These are phyloP conservation scores for Luperina nickerlii DNA, from an alignment of 2,888 invertebrate species.

Conservation along the genomic window DNA sequence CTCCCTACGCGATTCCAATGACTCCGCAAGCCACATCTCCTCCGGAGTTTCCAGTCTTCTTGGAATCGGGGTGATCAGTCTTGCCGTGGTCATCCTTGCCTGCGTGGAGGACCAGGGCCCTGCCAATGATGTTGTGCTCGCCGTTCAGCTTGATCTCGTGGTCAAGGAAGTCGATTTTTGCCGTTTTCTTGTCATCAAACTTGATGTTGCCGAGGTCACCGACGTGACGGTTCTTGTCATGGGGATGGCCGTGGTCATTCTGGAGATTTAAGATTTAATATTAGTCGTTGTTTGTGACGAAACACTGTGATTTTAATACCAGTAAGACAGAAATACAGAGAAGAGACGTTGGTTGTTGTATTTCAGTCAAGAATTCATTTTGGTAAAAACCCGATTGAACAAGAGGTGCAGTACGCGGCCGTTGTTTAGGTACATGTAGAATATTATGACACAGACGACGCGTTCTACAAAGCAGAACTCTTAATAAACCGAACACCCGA, in stretches of 20 bases:
- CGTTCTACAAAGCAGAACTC: neutral
- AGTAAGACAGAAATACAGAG: neutral
- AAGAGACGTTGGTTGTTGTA: no score
- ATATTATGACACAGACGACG: neutral
- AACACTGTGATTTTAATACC: neutral
- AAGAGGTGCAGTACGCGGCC: neutral
- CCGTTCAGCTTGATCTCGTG: conserved; percentile 91
- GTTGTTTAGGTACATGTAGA: neutral
- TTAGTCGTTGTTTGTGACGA: conserved; percentile 5
- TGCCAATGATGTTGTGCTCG: conserved; percentile 92
- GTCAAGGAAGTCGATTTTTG: conserved; percentile 91
- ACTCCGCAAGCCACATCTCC: conserved; percentile 95
- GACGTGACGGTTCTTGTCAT: conserved; percentile 93
- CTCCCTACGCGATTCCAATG: conserved; percentile 93
- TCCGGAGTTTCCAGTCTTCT: conserved; percentile 96
- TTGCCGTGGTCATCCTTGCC: conserved; percentile 94
- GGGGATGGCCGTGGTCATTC: conserved; percentile 94
- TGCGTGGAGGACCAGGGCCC: conserved; percentile 94
- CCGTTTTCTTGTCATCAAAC: conserved; percentile 90
- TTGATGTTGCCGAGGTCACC: conserved; percentile 96
- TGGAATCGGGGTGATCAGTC: conserved; percentile 92
- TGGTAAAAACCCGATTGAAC: neutral
- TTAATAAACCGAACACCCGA: neutral
- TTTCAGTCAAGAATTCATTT: neutral
- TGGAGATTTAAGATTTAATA: conserved; percentile 73